phyloP scores from a whole-genome alignment of 2,888 invertebrate species.

The Platypus cylindrus region DNA sequence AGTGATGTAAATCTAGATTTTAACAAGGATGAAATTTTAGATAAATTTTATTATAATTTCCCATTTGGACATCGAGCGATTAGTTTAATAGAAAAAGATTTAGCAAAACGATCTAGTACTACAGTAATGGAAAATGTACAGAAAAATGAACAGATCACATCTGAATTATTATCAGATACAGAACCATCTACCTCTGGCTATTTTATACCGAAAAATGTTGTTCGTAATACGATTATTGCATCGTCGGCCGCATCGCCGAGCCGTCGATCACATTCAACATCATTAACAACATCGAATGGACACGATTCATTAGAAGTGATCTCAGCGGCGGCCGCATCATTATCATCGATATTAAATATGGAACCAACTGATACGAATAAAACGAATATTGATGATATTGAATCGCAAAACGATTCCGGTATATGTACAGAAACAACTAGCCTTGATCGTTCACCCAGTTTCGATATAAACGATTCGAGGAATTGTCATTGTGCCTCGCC shows the following conservation, averaged over 20 bases:
- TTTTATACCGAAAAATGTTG: slow-evolving; percentile 48
- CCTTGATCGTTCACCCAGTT: slow-evolving; percentile 49
- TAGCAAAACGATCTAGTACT: slow-evolving; percentile 5
- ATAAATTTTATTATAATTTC: slow-evolving; percentile 58
- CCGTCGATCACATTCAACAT: slow-evolving; percentile 17
- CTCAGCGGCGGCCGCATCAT: slow-evolving; percentile 50
- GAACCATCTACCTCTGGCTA: slow-evolving; percentile 55
- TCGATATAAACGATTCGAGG: slow-evolving; percentile 34
- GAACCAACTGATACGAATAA: slow-evolving; percentile 34
- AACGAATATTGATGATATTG: slow-evolving; percentile 22
- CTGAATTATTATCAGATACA: slow-evolving; percentile 7
- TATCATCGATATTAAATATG: slow-evolving; percentile 44
- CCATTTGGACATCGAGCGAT: slow-evolving; percentile 27
- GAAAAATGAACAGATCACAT: slow-evolving; percentile 25
- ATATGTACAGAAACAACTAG: slow-evolving; percentile 64
- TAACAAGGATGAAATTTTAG: slow-evolving; percentile 55
- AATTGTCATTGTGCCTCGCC: not conserved
- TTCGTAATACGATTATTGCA: slow-evolving; percentile 44
- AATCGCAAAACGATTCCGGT: slow-evolving; percentile 49
- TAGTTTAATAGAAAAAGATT: slow-evolving; percentile 18
- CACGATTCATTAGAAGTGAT: slow-evolving; percentile 43
- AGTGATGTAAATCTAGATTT: slow-evolving; percentile 35
- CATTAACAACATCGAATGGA: slow-evolving; percentile 37
- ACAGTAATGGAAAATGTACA: slow-evolving; percentile 20
- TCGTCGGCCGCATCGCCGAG: slow-evolving; percentile 23